These are phyloP conservation scores for Penaeus monodon DNA, from an alignment of 2,888 invertebrate species.

Conservation along the genomic window DNA sequence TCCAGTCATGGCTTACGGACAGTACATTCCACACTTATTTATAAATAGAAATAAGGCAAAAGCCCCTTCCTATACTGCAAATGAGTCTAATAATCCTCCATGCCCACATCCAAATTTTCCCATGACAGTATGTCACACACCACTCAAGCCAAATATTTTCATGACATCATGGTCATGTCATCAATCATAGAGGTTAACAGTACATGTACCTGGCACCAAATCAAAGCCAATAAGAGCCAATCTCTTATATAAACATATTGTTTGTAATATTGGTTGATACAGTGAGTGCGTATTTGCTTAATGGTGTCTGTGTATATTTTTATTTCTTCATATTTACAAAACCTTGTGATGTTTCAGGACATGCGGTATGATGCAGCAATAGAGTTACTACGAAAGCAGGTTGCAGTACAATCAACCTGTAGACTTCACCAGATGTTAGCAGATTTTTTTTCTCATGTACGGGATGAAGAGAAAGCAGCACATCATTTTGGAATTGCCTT, in stretches of 20 bases:
- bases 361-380: constrained; percentile 79
- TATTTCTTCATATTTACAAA: neutral
- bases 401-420: constrained; percentile 76
- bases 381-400: constrained; percentile 78
- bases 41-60: no score
- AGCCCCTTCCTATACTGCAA: no score
- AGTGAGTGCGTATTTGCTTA: neutral
- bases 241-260: neutral
- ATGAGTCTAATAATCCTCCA: no score
- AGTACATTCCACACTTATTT: no score
- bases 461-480: constrained; percentile 79
- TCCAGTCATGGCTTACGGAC: no score
- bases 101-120: no score
- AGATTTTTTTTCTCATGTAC: constrained; percentile 76
- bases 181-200: no score
- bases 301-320: neutral
- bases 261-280: neutral
- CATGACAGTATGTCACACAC: no score
- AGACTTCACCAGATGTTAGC: constrained; percentile 78
- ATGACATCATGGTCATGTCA: no score
- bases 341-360: constrained; percentile 70
- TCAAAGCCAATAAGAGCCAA: neutral
- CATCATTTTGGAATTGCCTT: constrained; percentile 79
- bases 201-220: no score
- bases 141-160: no score